A percentile compares a stretch with the other conserved stretches of the same genome.
Conservation (phyloP, 2,797 vertebrate species). For the Danio kyathit region DNA sequence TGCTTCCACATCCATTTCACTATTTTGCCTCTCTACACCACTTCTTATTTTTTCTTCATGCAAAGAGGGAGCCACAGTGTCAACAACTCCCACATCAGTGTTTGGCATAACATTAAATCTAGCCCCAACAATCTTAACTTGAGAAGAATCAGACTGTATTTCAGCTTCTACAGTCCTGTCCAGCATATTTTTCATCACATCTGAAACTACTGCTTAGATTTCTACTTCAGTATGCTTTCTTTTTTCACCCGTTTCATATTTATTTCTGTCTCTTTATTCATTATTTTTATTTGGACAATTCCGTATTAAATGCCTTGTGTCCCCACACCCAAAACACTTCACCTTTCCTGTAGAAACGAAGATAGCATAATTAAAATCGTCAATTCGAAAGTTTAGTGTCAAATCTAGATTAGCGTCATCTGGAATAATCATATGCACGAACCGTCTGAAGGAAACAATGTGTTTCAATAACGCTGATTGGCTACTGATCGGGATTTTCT, state of each 20-base stretch:
- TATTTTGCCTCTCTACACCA: neutral
- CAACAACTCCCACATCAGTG: neutral
- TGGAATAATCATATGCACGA: neutral
- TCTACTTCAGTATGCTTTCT: neutral
- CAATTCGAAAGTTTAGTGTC: neutral
- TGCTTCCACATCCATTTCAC: neutral
- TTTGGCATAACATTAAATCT: neutral
- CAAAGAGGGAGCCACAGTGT: neutral
- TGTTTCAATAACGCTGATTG: neutral
- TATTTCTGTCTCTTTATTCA: neutral
- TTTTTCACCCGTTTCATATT: neutral
- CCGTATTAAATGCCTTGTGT: neutral
- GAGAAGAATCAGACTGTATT: neutral
- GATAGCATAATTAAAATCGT: neutral
- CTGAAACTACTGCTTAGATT: neutral
- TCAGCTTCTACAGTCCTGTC: neutral
- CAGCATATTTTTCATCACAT: neutral
- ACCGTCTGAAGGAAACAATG: neutral
- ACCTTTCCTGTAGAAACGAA: neutral
- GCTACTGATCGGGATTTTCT: neutral
- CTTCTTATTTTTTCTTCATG: too few relatives aligned
- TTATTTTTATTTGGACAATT: neutral
- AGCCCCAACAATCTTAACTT: neutral
- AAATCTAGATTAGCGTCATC: neutral
- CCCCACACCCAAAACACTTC: neutral